Percentiles rank a stretch among this genome's conserved stretches.
Evolutionary conservation across 2,888 invertebrate species (phyloP).

Genomic region (Entomobrya multifasciata): DNA sequence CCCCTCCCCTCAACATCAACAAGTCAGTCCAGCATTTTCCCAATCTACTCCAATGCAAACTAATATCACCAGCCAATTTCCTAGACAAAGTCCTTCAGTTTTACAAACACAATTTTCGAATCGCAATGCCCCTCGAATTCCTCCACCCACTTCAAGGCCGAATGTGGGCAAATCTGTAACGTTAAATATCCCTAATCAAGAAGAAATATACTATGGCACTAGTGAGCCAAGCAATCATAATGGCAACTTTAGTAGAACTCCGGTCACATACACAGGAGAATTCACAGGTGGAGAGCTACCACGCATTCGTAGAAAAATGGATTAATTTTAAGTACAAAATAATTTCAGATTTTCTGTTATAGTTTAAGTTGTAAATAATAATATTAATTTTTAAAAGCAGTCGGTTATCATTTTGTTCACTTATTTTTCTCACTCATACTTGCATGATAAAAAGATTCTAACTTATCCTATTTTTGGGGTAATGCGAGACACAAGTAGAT

Average conservation of each 20-base stretch:
- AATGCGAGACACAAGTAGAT: too few relatives aligned
- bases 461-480: too few relatives aligned
- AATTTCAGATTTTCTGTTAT: too few relatives aligned
- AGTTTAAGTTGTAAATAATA: too few relatives aligned
- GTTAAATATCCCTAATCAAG: not conserved
- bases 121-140: not conserved
- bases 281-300: conserved; percentile 1
- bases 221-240: not conserved
- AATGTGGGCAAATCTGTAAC: too few relatives aligned
- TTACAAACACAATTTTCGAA: too few relatives aligned
- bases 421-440: too few relatives aligned
- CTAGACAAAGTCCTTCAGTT: too few relatives aligned
- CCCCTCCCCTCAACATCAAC: not conserved
- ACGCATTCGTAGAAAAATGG: not conserved
- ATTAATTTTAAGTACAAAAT: too few relatives aligned
- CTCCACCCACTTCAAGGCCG: not conserved
- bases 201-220: not conserved
- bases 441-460: too few relatives aligned
- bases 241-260: not conserved
- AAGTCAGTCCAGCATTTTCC: not conserved
- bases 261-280: not conserved
- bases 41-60: not conserved
- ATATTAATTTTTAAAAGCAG: too few relatives aligned
- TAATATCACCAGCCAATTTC: not conserved
- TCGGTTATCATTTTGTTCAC: too few relatives aligned